A percentile compares a stretch with the other conserved stretches of the same genome.
phyloP scores from a whole-genome alignment of 64 coral and sea anemone genomes.

The Actinia tenebrosa region DNA sequence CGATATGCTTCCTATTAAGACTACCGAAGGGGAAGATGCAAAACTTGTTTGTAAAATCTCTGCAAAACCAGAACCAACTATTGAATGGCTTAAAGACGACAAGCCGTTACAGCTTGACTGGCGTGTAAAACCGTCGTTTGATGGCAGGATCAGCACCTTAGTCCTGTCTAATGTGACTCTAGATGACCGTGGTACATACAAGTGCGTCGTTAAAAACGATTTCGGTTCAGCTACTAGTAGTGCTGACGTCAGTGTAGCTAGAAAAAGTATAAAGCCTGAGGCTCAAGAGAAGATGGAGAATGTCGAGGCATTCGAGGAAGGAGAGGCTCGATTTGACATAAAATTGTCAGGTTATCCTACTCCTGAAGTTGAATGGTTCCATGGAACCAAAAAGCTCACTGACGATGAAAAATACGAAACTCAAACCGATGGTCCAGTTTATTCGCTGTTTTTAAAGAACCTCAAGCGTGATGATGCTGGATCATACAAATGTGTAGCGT shows the following conservation, averaged over 20 bases:
- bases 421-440: conserved; percentile 24
- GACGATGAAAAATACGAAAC: conserved; percentile 31
- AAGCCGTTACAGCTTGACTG: conserved; percentile 35
- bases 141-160: conserved; percentile 51
- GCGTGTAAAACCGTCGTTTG: conserved; percentile 55
- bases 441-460: conserved; percentile 44
- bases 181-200: conserved; percentile 69
- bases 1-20: conserved; percentile 43
- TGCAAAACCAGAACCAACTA: conserved; percentile 41
- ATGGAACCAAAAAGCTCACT: conserved; percentile 57
- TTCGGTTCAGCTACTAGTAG: conserved; percentile 57
- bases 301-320: conserved; percentile 59
- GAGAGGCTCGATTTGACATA: conserved; percentile 57
- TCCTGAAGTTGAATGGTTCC: conserved; percentile 71
- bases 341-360: conserved; percentile 49
- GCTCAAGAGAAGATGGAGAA: conserved; percentile 66
- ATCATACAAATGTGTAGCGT: conserved; percentile 70
- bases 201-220: conserved; percentile 76
- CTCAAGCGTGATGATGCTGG: conserved; percentile 50
- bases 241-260: conserved; percentile 48
- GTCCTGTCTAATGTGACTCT: conserved; percentile 36
- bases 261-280: conserved; percentile 49
- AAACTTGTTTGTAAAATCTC: conserved; percentile 52
- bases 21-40: conserved; percentile 49
- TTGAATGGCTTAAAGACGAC: conserved; percentile 90